A percentile compares a stretch with the other conserved stretches of the same genome.
These are phyloP conservation scores for Leiothrix lutea DNA, from an alignment of 2,113 vertebrate genomes.

Conservation along the genomic window DNA sequence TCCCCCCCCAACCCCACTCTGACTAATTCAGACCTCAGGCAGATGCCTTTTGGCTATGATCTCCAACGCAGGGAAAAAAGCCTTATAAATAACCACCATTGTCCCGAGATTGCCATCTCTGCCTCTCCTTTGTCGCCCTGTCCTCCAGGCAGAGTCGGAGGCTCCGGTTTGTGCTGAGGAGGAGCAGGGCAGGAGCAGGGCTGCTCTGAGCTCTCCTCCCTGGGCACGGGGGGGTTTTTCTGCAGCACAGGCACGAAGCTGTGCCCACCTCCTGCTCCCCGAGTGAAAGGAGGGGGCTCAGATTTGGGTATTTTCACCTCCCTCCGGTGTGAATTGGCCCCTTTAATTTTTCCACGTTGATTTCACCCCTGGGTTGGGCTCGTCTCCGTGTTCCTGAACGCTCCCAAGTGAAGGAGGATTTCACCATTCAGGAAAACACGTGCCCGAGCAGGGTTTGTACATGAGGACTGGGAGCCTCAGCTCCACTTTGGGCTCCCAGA, in stretches of 20 bases:
- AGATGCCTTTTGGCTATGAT: conserved; percentile 25
- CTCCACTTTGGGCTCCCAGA: background rate
- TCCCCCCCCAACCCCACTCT: background rate
- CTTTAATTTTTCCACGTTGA: background rate
- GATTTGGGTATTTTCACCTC: background rate
- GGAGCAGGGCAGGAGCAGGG: background rate
- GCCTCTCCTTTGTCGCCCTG: background rate
- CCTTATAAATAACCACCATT: conserved; percentile 35
- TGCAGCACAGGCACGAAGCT: background rate
- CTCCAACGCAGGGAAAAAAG: background rate
- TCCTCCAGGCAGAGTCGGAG: background rate
- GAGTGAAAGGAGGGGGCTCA: fast-evolving
- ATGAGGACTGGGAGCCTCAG: background rate
- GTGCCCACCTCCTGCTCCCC: background rate
- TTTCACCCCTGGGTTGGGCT: background rate
- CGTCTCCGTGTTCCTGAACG: background rate
- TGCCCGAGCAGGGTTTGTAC: background rate
- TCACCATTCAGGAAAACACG: background rate
- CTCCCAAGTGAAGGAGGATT: background rate
- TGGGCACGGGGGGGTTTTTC: background rate
- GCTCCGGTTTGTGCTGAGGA: background rate
- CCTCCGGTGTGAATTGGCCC: fast-evolving
- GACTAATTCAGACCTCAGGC: conserved; percentile 46
- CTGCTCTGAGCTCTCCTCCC: background rate
- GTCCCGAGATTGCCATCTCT: conserved; percentile 8